Percentiles rank a stretch among this genome's conserved stretches.
phyloP scores from a whole-genome alignment of 1,140 invertebrate species.

The Acromyrmex charruanus region DNA sequence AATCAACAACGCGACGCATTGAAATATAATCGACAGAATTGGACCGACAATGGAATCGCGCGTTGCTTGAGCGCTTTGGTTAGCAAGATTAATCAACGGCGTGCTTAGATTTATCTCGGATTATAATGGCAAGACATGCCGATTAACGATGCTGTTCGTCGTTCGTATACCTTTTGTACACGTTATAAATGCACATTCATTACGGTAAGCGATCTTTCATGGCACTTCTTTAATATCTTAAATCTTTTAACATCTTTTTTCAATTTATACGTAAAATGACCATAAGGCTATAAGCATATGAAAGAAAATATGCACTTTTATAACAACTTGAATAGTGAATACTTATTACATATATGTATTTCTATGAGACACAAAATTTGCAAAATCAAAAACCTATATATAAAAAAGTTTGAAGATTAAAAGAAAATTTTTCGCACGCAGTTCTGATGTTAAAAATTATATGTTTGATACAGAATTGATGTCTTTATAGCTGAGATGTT shows the following conservation, averaged over 20 bases:
- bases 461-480: background rate
- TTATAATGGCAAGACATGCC: background rate
- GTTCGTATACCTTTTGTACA: background rate
- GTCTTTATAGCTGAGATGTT: background rate
- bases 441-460: background rate
- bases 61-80: slow-evolving; percentile 4
- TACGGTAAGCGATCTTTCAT: slow-evolving; percentile 7
- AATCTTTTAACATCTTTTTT: background rate
- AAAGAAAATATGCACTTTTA: background rate
- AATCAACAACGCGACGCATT: slow-evolving; percentile 20
- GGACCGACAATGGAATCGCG: slow-evolving; percentile 31
- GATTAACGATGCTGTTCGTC: slow-evolving; percentile 25
- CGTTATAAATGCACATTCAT: background rate
- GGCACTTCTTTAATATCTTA: background rate
- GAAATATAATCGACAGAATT: slow-evolving; percentile 37
- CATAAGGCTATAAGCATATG: background rate
- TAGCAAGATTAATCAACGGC: slow-evolving; percentile 34
- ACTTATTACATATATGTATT: slow-evolving; percentile 6
- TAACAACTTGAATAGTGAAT: background rate
- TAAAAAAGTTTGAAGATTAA: background rate
- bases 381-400: background rate
- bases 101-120: slow-evolving; percentile 29
- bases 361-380: background rate
- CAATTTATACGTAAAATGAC: background rate
- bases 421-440: background rate